These are phyloP conservation scores for Thaumetopoea pityocampa DNA, from an alignment of 1,140 invertebrate genomes.

Conservation along the genomic window DNA sequence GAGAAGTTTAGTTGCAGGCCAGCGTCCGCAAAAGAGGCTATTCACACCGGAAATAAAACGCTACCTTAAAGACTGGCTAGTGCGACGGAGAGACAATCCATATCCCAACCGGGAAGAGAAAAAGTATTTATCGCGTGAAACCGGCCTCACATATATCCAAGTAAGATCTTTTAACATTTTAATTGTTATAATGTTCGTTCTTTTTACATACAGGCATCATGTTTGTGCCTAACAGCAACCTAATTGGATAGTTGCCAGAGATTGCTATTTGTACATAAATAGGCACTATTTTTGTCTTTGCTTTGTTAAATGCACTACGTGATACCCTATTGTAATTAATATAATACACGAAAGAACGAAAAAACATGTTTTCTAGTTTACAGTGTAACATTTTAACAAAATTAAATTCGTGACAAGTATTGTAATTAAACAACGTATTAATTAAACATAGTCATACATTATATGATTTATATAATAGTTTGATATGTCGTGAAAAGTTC, in stretches of 20 bases:
- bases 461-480: too few species aligned
- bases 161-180: conserved; percentile 54
- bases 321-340: too few species aligned
- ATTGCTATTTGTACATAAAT: conserved; percentile 70
- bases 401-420: too few species aligned
- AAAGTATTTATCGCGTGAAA: conserved; percentile 80
- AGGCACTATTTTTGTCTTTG: conserved; percentile 69
- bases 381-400: too few species aligned
- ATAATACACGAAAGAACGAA: too few species aligned
- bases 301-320: conserved; percentile 40
- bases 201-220: conserved; percentile 35
- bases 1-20: conserved; percentile 75
- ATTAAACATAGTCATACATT: too few species aligned
- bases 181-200: conserved; percentile 17
- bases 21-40: conserved; percentile 80
- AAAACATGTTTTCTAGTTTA: too few species aligned
- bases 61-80: conserved; percentile 83
- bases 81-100: conserved; percentile 82
- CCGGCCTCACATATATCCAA: conserved; percentile 83
- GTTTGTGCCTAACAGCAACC: conserved; percentile 56
- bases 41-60: conserved; percentile 86
- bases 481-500: too few species aligned
- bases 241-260: conserved; percentile 63
- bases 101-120: conserved; percentile 85
- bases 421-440: too few species aligned